Evolutionary conservation across 2,888 invertebrate species (phyloP), one percentile per base, ranked within the genome.

Genomic region (Liopterus haemorrhoidalis): DNA sequence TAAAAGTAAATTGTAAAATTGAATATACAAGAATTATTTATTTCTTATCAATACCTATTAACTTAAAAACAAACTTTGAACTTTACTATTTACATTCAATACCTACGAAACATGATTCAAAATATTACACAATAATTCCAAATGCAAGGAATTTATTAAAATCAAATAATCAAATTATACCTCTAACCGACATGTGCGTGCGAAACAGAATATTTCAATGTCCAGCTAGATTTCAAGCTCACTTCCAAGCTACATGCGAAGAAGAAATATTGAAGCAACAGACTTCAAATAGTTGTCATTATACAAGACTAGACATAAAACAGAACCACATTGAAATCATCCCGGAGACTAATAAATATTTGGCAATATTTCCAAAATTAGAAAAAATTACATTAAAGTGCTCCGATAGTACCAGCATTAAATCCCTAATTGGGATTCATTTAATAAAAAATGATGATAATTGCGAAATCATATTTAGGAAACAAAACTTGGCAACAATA

Each of bases 1-100:
- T 37, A 18, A 21, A 4, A 5, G n/a, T 37, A 5, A 37, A 15
- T 37, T 37, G 37, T 22, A 37, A 11, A 21, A 37, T 37, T 18
- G 37, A 37, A 37, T 14, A n/a, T 20, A 19, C 15, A 12, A 31
- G 19, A 32, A 45, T 46, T 18, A 27, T 11, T 27, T 46, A 46
- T 45, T 46, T 46, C 20, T 9, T 46, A 32, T 46, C 46, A 43
- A 46, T 46, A 30, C 46, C 46, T 6, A 46, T 46, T 14, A 24
- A 46, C 21, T 46, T 15, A 12, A 43, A 46, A 36, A 46, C 14
- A n/a, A 11, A 44, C 9, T 46, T 35, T 27, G 42, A 46, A 5
- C 25, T 46, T 15, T 46, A 46, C 28, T 36, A 46, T 24, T 22
- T 46, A 44, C 24, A 25, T 19, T 20, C 43, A 20, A 46, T 46